These are phyloP conservation scores for Anthonomus grandis DNA, from an alignment of 1,140 invertebrate species.

Conservation along the genomic window DNA sequence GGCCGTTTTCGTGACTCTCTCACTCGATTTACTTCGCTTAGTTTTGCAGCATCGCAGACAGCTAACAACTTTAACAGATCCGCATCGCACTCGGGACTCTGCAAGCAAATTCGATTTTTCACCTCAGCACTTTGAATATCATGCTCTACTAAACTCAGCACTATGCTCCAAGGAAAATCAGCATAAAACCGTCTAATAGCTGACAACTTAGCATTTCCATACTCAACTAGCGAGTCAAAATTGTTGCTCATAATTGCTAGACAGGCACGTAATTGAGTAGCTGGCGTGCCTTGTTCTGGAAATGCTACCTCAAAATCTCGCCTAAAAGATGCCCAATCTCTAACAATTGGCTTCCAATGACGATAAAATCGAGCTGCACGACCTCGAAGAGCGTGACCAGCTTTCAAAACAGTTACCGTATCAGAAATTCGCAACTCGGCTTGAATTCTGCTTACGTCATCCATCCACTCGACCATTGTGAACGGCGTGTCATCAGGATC, in stretches of 20 bases:
- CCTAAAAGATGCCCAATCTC: constrained; percentile 9
- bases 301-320: too few species aligned
- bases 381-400: constrained; percentile 12
- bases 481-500: too few species aligned
- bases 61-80: not conserved
- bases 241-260: not conserved
- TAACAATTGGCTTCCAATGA: constrained; percentile 2
- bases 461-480: too few species aligned
- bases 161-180: constrained; percentile 9
- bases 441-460: constrained; percentile 12
- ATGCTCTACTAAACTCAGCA: constrained; percentile 7
- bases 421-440: constrained; percentile 8
- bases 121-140: constrained; percentile 8
- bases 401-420: constrained; percentile 12
- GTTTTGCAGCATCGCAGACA: not conserved
- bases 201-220: constrained; percentile 10
- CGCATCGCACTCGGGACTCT: not conserved
- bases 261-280: constrained; percentile 2
- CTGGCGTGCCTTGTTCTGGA: constrained; percentile 10
- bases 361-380: constrained; percentile 5
- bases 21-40: not conserved
- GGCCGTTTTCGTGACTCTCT: not conserved
- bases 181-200: constrained; percentile 5
- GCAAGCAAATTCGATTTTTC: not conserved
- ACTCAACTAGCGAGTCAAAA: constrained; percentile 13